phyloP scores from a whole-genome alignment of 1,140 invertebrate genomes.

The Ptiloglossa arizonensis region DNA sequence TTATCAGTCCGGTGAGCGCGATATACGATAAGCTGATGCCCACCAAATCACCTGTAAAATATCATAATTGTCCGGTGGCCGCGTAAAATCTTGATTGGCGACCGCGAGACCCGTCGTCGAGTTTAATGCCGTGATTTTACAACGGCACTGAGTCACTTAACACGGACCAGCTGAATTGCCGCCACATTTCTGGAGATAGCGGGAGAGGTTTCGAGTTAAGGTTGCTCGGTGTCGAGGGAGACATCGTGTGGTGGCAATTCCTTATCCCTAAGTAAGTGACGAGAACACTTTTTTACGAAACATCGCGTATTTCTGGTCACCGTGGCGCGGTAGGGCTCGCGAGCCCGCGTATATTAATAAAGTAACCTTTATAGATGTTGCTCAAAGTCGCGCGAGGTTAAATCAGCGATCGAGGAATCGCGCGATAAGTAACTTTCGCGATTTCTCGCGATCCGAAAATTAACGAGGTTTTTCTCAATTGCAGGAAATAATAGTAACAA shows the following conservation, averaged over 20 bases:
- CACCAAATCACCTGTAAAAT: conserved; percentile 36
- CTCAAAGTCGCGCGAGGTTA: too few relatives aligned
- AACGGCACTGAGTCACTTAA: conserved; percentile 45
- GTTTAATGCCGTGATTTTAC: conserved; percentile 61
- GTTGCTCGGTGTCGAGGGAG: not conserved
- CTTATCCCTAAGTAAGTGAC: conserved; percentile 35
- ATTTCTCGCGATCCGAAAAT: too few relatives aligned
- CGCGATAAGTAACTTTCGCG: too few relatives aligned
- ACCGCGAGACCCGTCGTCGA: conserved; percentile 41
- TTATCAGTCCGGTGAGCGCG: conserved; percentile 51
- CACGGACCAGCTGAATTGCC: conserved; percentile 44
- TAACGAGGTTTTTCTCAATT: too few relatives aligned
- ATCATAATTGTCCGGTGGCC: conserved; percentile 48
- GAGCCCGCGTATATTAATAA: too few relatives aligned
- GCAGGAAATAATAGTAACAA: too few relatives aligned
- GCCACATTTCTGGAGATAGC: conserved; percentile 45
- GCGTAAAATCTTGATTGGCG: conserved; percentile 62
- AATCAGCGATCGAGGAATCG: too few relatives aligned
- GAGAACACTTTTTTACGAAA: conserved; percentile 37
- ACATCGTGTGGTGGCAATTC: conserved; percentile 24
- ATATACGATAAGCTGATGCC: conserved; percentile 54
- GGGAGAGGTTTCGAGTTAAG: conserved; percentile 29
- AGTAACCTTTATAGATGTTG: too few relatives aligned
- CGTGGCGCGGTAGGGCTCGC: too few relatives aligned
- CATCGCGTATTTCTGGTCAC: not conserved